A percentile compares a stretch with the other conserved stretches of the same genome.
Conservation (phyloP, 2,888 invertebrate genomes). For the Cybosia mesomella region DNA sequence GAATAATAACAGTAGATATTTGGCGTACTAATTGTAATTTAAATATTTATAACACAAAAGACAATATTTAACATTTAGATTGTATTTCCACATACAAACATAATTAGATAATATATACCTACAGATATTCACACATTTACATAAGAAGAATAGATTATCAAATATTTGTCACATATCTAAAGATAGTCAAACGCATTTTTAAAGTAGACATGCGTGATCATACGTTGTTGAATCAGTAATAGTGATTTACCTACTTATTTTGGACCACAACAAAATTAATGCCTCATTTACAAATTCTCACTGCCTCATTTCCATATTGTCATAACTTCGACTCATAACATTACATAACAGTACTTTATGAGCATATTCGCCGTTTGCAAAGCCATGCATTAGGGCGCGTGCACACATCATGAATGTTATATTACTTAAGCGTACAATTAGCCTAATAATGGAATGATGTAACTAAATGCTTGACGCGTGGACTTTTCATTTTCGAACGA, state of each 20-base stretch:
- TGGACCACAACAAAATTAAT: neutral
- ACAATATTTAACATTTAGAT: too few species aligned
- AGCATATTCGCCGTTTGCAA: conserved; percentile 19
- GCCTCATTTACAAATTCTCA: neutral
- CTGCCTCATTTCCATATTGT: conserved; percentile 1
- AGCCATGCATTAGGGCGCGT: conserved; percentile 27
- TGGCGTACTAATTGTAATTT: too few species aligned
- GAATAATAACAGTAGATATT: too few species aligned
- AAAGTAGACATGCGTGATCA: neutral
- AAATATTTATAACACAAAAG: too few species aligned
- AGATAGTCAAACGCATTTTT: too few species aligned
- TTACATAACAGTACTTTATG: conserved; percentile 7
- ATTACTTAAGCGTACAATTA: conserved; percentile 30
- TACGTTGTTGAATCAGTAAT: neutral
- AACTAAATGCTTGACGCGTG: conserved; percentile 29
- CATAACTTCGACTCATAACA: neutral
- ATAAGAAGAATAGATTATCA: too few species aligned
- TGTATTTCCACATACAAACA: too few species aligned
- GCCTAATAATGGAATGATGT: conserved; percentile 42
- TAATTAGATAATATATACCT: too few species aligned
- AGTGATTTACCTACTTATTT: neutral
- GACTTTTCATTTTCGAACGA: conserved; percentile 38
- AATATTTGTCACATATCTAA: too few species aligned
- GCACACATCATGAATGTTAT: conserved; percentile 31
- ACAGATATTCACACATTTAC: too few species aligned